phyloP scores from a whole-genome alignment of 1,140 invertebrate genomes.

The Ganaspis sp. region DNA sequence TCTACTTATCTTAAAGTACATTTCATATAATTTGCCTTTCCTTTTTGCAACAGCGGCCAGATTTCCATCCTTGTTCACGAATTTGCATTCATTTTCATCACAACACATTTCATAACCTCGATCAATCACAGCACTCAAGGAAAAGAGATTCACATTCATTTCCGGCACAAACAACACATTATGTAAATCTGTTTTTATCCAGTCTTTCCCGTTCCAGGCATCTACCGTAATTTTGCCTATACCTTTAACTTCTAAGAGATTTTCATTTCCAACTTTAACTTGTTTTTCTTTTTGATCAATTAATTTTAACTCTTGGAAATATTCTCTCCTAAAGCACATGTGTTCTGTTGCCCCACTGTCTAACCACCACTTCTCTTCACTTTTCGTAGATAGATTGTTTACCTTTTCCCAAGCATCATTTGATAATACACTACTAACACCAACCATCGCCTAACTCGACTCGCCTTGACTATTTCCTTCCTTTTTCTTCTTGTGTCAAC shows the following conservation, averaged over 20 bases:
- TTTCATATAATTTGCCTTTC: slow-evolving; percentile 41
- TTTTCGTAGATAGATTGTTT: neutral
- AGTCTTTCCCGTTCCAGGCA: slow-evolving; percentile 51
- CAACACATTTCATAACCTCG: slow-evolving; percentile 59
- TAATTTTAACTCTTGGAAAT: neutral
- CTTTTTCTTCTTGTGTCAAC: slow-evolving; percentile 28
- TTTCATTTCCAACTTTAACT: neutral
- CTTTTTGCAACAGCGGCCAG: slow-evolving; percentile 41
- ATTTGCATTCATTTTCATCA: slow-evolving; percentile 36
- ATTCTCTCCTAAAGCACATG: slow-evolving; percentile 43
- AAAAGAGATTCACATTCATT: slow-evolving; percentile 70
- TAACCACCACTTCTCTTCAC: too few species aligned
- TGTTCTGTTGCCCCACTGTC: slow-evolving; percentile 53
- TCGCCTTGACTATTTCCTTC: neutral
- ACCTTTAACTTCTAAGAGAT: slow-evolving; percentile 51
- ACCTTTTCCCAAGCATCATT: slow-evolving; percentile 34
- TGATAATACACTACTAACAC: too few species aligned
- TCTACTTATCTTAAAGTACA: slow-evolving; percentile 42
- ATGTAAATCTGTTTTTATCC: slow-evolving; percentile 51
- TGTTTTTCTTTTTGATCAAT: neutral
- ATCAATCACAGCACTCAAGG: slow-evolving; percentile 59
- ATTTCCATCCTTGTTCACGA: slow-evolving; percentile 32
- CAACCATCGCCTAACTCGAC: too few species aligned
- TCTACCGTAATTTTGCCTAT: slow-evolving; percentile 51
- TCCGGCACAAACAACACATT: slow-evolving; percentile 69